Percentiles rank a stretch among this genome's conserved stretches.
phyloP scores from a whole-genome alignment of 2,888 invertebrate species.

The Metacarcinus magister region DNA sequence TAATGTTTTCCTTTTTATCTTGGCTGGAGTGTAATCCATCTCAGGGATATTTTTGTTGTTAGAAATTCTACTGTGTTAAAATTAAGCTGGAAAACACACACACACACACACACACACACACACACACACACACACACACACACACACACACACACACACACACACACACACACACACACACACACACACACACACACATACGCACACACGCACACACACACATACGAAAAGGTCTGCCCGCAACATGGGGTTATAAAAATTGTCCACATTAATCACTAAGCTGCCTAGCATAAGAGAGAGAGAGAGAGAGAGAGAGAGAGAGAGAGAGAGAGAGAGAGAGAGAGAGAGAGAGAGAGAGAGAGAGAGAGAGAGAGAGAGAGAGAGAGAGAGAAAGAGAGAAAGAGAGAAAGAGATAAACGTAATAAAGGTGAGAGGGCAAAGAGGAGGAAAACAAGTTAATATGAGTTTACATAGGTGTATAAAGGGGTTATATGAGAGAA shows the following conservation, averaged over 20 bases:
- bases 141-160: constrained; percentile 47
- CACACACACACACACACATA: constrained; percentile 43
- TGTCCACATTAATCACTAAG: not conserved
- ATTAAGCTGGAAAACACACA: too few relatives aligned
- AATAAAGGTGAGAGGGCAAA: not conserved
- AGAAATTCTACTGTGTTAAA: too few relatives aligned
- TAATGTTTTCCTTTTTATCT: too few relatives aligned
- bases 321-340: too few relatives aligned
- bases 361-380: not conserved
- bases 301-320: constrained; percentile 20
- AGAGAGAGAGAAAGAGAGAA: not conserved
- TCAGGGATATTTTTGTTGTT: too few relatives aligned
- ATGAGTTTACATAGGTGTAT: not conserved
- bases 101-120: too few relatives aligned
- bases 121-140: not conserved
- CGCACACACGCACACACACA: not conserved
- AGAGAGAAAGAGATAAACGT: not conserved
- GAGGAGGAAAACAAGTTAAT: not conserved
- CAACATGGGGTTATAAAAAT: not conserved
- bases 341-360: not conserved
- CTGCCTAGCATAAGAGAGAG: not conserved
- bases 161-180: constrained; percentile 52
- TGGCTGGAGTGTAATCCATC: too few relatives aligned
- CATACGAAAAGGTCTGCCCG: not conserved
- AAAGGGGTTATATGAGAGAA: not conserved